Conservation (phyloP, 2,888 invertebrate species). For the Cremastobaeus sp. region DNA sequence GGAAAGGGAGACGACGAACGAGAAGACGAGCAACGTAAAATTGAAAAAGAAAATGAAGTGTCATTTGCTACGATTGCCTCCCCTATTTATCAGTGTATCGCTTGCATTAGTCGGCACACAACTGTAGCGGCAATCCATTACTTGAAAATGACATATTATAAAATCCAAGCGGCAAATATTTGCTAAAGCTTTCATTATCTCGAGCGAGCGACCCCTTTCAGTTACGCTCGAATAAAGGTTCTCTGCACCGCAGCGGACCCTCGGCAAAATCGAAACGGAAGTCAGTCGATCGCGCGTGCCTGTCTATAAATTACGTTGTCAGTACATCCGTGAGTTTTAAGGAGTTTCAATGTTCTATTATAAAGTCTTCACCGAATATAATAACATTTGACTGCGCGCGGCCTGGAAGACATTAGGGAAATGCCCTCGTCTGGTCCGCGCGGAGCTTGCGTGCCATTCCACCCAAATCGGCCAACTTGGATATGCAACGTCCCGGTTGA, state of each 20-base stretch:
- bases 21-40: conserved; percentile 10
- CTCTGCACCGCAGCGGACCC: conserved; percentile 6
- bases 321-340: conserved; percentile 72
- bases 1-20: neutral
- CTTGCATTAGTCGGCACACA: conserved; percentile 47
- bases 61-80: conserved; percentile 8
- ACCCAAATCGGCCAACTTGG: conserved; percentile 63
- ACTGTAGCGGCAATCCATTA: conserved; percentile 54
- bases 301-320: conserved; percentile 56
- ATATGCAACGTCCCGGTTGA: conserved; percentile 65
- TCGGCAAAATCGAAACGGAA: conserved; percentile 51
- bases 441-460: conserved; percentile 51
- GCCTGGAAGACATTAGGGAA: conserved; percentile 78
- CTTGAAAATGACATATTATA: conserved; percentile 55
- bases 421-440: conserved; percentile 64
- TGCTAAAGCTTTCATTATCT: conserved; percentile 54
- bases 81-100: conserved; percentile 50
- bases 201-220: conserved; percentile 48
- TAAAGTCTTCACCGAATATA: conserved; percentile 78
- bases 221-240: conserved; percentile 42
- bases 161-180: conserved; percentile 56
- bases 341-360: conserved; percentile 76
- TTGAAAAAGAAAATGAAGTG: conserved; percentile 33
- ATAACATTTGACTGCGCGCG: conserved; percentile 74
- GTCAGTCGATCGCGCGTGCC: conserved; percentile 44